These are phyloP conservation scores for Turritopsis dohrnii DNA, from an alignment of 30 jellyfish, hydroid and myxozoan genomes.

Conservation along the genomic window DNA sequence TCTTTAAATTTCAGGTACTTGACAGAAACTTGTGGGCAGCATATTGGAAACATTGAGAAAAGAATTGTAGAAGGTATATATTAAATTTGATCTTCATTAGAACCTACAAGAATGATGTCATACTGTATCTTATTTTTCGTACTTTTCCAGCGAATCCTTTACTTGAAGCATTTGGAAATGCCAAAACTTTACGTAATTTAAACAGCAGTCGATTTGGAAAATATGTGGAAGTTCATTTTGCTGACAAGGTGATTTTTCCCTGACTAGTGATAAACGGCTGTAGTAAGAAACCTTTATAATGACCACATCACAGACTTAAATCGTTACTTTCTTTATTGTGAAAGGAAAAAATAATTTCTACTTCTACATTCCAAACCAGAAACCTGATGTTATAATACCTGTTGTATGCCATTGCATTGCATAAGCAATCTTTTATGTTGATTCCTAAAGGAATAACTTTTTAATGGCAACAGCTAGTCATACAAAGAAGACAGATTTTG, in stretches of 20 bases:
- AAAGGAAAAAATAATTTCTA: too few relatives aligned
- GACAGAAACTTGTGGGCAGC: slow-evolving; percentile 75
- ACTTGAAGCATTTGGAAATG: slow-evolving; percentile 92
- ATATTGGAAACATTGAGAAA: slow-evolving; percentile 58
- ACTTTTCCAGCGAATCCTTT: slow-evolving; percentile 68
- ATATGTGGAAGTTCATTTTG: slow-evolving; percentile 85
- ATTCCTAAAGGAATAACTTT: too few relatives aligned
- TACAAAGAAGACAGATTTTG: neutral
- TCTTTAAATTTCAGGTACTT: slow-evolving; percentile 41
- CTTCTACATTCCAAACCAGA: too few relatives aligned
- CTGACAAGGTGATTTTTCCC: slow-evolving; percentile 49
- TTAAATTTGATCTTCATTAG: neutral
- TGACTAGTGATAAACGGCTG: too few relatives aligned
- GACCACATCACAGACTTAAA: too few relatives aligned
- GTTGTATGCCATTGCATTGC: too few relatives aligned
- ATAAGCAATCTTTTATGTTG: too few relatives aligned
- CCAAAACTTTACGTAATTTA: slow-evolving; percentile 73
- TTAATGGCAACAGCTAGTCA: too few relatives aligned
- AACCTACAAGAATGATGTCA: neutral
- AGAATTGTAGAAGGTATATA: slow-evolving; percentile 79
- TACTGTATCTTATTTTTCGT: neutral
- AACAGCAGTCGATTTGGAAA: slow-evolving; percentile 95
- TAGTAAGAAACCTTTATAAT: too few relatives aligned
- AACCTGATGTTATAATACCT: too few relatives aligned
- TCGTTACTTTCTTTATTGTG: too few relatives aligned